Evolutionary conservation across 2,797 vertebrate species (phyloP), one percentile per base, ranked within the genome.

Genomic region (Halcyon leucocephala): DNA sequence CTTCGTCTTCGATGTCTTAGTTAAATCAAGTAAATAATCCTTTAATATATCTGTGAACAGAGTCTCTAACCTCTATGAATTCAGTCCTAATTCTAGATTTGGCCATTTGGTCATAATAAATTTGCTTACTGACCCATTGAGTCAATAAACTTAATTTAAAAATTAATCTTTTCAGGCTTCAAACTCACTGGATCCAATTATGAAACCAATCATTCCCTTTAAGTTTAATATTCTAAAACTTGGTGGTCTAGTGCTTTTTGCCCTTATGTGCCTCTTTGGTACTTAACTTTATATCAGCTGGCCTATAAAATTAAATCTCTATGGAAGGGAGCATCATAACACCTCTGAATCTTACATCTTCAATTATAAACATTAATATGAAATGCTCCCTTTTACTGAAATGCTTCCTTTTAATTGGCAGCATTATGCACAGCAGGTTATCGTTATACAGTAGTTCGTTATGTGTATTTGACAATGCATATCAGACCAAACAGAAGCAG

Each of bases 81-180:
- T 76, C 71, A 95, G 70, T 74, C 35, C 54, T 85, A 78, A 52
- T 69, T 77, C 71, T 65, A n/a, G 1, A 3, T 74, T 82, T 41
- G 72, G 67, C 67, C 70, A 66, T 72, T 90, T 73, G 71, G 83
- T 71, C 81, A 94, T 39, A 92, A 90, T 41, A 91, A 85, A 94
- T 92, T 83, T 97, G 81, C 82, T 95, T 97, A 94, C 94, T 95
- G 94, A 96, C 60, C 61, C 94, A 94, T 0, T 93, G 97, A 96
- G 73, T 96, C 95, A 96, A 95, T 89, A 95, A 95, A 93, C 74
- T 51, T 87, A 37, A 92, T 94, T 95, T 94, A 51, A 85, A 82
- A 93, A 95, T 94, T 89, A 95, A 97, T 97, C 86, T 89, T 95
- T 87, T 87, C 83, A 93, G 82, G 92, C 46, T 95, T 96, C 93